Conservation (phyloP, 2,888 invertebrate species). For the Caenorhabditis becei region DNA sequence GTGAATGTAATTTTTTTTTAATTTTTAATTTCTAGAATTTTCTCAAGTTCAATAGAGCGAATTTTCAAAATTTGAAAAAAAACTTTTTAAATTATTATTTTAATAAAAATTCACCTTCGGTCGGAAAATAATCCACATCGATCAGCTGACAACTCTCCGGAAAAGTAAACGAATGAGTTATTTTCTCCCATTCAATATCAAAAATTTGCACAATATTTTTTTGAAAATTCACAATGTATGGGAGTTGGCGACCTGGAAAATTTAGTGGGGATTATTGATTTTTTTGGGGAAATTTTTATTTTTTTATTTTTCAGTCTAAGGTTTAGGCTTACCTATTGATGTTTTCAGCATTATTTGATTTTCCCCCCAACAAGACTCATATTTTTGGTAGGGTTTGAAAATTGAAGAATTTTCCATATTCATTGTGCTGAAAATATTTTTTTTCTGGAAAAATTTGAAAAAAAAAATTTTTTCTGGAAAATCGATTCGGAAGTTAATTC, state of each 20-base stretch:
- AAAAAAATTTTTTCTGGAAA: no score
- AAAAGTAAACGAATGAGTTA: conserved; percentile 36
- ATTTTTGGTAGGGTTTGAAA: conserved; percentile 24
- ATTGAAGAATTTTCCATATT: conserved; percentile 36
- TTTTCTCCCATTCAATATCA: conserved; percentile 32
- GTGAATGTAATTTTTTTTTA: not conserved
- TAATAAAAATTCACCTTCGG: conserved; percentile 23
- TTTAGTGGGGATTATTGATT: not conserved
- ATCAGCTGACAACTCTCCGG: conserved; percentile 32
- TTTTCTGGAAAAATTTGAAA: no score
- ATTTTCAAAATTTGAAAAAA: not conserved
- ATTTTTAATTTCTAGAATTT: no score
- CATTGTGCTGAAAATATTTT: conserved; percentile 10
- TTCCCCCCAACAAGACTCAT: conserved; percentile 30
- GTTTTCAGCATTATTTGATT: conserved; percentile 29
- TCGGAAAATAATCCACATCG: conserved; percentile 61
- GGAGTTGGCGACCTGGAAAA: conserved; percentile 39
- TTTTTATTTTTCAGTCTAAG: not conserved
- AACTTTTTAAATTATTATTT: not conserved
- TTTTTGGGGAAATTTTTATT: not conserved
- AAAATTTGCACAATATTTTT: conserved; percentile 38
- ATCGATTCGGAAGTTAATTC: no score
- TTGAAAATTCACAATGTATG: conserved; percentile 45
- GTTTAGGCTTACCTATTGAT: conserved; percentile 23
- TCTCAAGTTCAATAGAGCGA: not conserved